Conservation (phyloP, 2,888 invertebrate genomes). For the Cryptocheilus praepositus region DNA sequence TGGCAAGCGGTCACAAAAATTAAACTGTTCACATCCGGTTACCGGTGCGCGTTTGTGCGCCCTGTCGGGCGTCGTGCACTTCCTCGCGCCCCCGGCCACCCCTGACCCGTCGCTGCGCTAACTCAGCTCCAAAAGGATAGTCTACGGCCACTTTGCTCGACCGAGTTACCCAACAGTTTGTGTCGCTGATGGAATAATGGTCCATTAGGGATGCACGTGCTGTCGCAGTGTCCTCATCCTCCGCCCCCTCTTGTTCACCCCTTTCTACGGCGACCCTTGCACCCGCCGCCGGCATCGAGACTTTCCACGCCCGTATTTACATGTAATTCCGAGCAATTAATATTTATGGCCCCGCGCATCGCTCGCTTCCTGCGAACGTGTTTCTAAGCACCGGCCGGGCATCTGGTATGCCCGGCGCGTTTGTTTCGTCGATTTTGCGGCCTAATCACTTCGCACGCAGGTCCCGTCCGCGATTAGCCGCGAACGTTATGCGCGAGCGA, state of each 20-base stretch:
- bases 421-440: too few species aligned
- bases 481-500: too few species aligned
- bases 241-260: slow-evolving; percentile 28
- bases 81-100: slow-evolving; percentile 3
- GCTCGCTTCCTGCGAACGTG: too few species aligned
- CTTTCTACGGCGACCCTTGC: slow-evolving; percentile 15
- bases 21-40: slow-evolving; percentile 46
- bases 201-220: slow-evolving; percentile 72
- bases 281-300: slow-evolving; percentile 13
- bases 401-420: too few species aligned
- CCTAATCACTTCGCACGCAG: too few species aligned
- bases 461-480: too few species aligned
- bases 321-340: slow-evolving; percentile 72
- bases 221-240: slow-evolving; percentile 58
- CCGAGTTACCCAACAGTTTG: slow-evolving; percentile 71
- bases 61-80: slow-evolving; percentile 7
- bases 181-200: slow-evolving; percentile 72
- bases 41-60: slow-evolving; percentile 6
- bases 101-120: not conserved
- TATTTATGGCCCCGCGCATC: slow-evolving; percentile 63
- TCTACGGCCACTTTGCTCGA: slow-evolving; percentile 51
- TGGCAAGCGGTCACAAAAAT: slow-evolving; percentile 62
- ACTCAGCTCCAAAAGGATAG: slow-evolving; percentile 32
- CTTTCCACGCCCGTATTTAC: slow-evolving; percentile 64
- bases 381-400: too few species aligned